Percentiles rank a stretch among this genome's conserved stretches.
phyloP scores from a whole-genome alignment of 1,140 invertebrate species.

The Cydia fagiglandana region DNA sequence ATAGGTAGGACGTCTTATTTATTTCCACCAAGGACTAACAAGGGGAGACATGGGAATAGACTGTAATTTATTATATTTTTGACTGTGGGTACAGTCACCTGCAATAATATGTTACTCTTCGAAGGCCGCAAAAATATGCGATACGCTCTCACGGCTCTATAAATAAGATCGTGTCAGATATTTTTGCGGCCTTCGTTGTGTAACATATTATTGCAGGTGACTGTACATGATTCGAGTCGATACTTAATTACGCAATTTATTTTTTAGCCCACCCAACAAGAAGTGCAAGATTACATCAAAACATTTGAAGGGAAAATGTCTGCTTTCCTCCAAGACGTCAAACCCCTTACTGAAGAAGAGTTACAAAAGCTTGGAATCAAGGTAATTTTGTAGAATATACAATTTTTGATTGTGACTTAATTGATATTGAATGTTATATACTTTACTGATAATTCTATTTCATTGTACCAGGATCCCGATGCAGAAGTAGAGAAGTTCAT shows the following conservation, averaged over 20 bases:
- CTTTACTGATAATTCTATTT: conserved; percentile 18
- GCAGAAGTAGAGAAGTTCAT: conserved; percentile 97
- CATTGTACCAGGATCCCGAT: conserved; percentile 82
- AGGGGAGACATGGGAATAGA: too few species aligned
- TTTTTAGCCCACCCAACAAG: conserved; percentile 80
- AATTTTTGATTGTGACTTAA: not conserved
- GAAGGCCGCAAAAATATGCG: too few species aligned
- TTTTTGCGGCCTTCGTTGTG: too few species aligned
- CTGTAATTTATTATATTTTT: too few species aligned
- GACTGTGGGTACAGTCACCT: too few species aligned
- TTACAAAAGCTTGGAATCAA: conserved; percentile 92
- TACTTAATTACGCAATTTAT: conserved; percentile 1
- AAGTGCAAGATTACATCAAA: conserved; percentile 88
- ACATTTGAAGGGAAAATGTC: conserved; percentile 93
- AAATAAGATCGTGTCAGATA: too few species aligned
- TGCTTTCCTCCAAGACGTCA: conserved; percentile 88
- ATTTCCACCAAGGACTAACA: too few species aligned
- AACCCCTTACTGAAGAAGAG: conserved; percentile 88
- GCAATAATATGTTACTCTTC: too few species aligned
- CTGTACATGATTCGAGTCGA: not conserved
- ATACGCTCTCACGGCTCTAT: too few species aligned
- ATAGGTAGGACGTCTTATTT: too few species aligned
- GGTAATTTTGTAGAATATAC: conserved; percentile 41
- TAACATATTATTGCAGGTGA: too few species aligned
- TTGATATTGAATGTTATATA: conserved; percentile 22